Evolutionary conservation across 2,113 vertebrate species (phyloP).

Genomic region (Nesoenas mayeri): DNA sequence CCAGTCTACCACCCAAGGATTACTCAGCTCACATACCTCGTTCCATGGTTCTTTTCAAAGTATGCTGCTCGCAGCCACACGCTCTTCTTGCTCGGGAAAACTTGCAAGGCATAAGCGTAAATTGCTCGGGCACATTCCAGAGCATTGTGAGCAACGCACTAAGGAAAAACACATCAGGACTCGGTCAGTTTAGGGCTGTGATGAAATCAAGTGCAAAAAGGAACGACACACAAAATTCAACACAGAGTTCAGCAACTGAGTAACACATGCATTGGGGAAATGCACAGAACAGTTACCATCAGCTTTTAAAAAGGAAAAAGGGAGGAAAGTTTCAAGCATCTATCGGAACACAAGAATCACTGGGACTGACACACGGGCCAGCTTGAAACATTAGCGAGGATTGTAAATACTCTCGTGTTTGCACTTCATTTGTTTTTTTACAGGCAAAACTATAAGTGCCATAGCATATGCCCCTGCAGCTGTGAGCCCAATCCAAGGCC

Average conservation of each 20-base stretch:
- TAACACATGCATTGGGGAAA: neutral
- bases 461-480: neutral
- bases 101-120: conserved; percentile 94
- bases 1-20: neutral
- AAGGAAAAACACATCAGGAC: neutral
- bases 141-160: conserved; percentile 95
- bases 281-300: neutral
- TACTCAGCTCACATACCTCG: conserved; percentile 74
- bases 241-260: neutral
- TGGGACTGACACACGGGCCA: neutral
- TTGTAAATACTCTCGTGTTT: neutral
- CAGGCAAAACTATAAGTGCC: neutral
- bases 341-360: neutral
- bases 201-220: neutral
- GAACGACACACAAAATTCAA: neutral
- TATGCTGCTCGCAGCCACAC: conserved; percentile 97
- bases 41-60: conserved; percentile 97
- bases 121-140: conserved; percentile 96
- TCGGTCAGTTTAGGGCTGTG: neutral
- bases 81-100: conserved; percentile 98
- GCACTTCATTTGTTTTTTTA: neutral
- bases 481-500: neutral
- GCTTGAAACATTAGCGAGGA: neutral
- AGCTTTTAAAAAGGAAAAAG: neutral
- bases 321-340: neutral